These are phyloP conservation scores for Furcula furcula DNA, from an alignment of 2,888 invertebrate species.

Conservation along the genomic window DNA sequence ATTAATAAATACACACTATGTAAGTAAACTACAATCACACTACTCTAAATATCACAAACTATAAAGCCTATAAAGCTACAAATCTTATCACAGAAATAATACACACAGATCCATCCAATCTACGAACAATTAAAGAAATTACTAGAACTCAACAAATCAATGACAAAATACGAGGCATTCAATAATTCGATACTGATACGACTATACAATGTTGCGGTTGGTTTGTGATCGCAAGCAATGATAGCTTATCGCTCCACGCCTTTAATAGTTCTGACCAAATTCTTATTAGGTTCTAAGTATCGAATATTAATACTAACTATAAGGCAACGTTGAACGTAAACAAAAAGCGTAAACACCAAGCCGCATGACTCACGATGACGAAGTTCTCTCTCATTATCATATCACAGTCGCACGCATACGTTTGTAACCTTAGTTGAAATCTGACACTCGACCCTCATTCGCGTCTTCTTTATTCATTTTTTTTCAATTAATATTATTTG, in stretches of 20 bases:
- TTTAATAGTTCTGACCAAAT: constrained; percentile 45
- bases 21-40: not conserved
- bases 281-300: constrained; percentile 51
- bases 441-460: constrained; percentile 58
- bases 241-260: constrained; percentile 56
- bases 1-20: not conserved
- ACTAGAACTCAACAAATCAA: constrained; percentile 27
- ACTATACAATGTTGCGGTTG: constrained; percentile 27
- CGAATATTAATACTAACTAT: constrained; percentile 40
- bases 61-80: no score
- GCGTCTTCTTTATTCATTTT: constrained; percentile 47
- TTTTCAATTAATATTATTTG: constrained; percentile 33
- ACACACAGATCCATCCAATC: constrained; percentile 11
- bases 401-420: constrained; percentile 55
- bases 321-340: constrained; percentile 60
- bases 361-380: constrained; percentile 77
- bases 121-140: constrained; percentile 21
- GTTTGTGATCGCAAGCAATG: constrained; percentile 35
- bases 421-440: constrained; percentile 67
- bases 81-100: not conserved
- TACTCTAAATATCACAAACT: no score
- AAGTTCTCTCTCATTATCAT: constrained; percentile 77
- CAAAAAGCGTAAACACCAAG: constrained; percentile 74
- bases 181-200: constrained; percentile 23
- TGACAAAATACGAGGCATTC: constrained; percentile 22